Base-by-base conservation (phyloP, 2,888 invertebrate genomes). In the Leptinotarsa rubiginosa region DNA sequence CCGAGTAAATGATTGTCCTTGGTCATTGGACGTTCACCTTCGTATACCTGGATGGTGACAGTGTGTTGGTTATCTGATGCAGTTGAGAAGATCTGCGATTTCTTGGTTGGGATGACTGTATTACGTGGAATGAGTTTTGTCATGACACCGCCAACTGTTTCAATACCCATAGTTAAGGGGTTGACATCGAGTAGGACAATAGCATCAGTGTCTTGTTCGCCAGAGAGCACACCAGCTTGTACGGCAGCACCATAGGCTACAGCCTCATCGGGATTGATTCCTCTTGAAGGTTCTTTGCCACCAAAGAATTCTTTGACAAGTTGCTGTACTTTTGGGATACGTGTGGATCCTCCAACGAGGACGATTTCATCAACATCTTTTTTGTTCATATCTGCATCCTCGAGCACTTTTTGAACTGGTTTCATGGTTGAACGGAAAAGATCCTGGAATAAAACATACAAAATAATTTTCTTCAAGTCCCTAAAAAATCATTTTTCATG, bases 131-230 rank as follows among this genome's bases (percentile, higher is more conserved):
- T 99, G 72, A 99, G 91, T 87, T 98, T 99, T 82, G 99, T 99
- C 99, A 99, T 99, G 47, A 99, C 99, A 81, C 99, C 99, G 79
- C 99, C 99, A 67, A 99, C 98, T 59, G 99, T 99, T 89, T 99
- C 99, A 86, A 99, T 99, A 89, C 99, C 99, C 93, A 99, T 93
- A 80, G 99, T 99, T 80, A 99, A 91, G 81, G 99, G 99, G 88
- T 98, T 99, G 71, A 99, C 99, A 88, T 99, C 75, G 79, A 99
- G 92, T 76, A 99, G 91, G 0, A 99, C 97, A 81, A 99, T 95
- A 72, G 98, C 98, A 83, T 97, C 97, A 2, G 97, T 97, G 86
- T 97, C 97, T 89, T 98, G 97, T 90, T 98, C 98, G 70, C 99
- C 97, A 76, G 97, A 96, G 75, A 99, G 92, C 1, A 99, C 98